Evolutionary conservation across 2,888 invertebrate genomes (phyloP).

Genomic region (Patella depressa): DNA sequence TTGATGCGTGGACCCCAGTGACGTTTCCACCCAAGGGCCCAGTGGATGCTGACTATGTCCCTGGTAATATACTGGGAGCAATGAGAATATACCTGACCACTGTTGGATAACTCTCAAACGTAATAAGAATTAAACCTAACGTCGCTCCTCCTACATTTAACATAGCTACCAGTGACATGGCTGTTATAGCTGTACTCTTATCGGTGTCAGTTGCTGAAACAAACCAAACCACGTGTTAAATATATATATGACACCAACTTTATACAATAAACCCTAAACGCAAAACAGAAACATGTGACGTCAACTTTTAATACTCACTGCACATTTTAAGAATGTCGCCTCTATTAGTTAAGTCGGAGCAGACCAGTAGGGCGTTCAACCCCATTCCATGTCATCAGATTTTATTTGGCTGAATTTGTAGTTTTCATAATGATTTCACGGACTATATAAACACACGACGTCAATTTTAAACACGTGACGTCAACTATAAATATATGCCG

Average conservation of each 20-base stretch:
- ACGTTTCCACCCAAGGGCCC: not conserved
- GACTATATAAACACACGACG: conserved; percentile 8
- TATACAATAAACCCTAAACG: not conserved
- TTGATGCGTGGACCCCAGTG: no score
- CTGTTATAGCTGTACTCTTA: conserved; percentile 17
- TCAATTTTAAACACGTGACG: not conserved
- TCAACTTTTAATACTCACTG: not conserved
- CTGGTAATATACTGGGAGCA: no score
- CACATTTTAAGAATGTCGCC: not conserved
- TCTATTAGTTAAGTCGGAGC: no score
- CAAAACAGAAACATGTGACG: not conserved
- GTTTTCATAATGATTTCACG: not conserved
- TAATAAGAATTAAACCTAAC: conserved; percentile 20
- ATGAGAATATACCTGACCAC: conserved; percentile 18
- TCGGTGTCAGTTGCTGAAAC: not conserved
- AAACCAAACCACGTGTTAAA: not conserved
- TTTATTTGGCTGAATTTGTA: not conserved
- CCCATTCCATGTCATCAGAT: no score
- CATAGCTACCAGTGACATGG: conserved; percentile 18
- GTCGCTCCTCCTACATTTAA: conserved; percentile 18
- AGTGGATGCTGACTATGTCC: not conserved
- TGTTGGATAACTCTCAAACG: conserved; percentile 26
- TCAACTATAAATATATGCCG: not conserved
- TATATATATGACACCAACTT: not conserved
- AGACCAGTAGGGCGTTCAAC: no score